Evolutionary conservation across 2,797 vertebrate species (phyloP), one percentile per base, ranked within the genome.

Genomic region (Knipowitschia caucasica): DNA sequence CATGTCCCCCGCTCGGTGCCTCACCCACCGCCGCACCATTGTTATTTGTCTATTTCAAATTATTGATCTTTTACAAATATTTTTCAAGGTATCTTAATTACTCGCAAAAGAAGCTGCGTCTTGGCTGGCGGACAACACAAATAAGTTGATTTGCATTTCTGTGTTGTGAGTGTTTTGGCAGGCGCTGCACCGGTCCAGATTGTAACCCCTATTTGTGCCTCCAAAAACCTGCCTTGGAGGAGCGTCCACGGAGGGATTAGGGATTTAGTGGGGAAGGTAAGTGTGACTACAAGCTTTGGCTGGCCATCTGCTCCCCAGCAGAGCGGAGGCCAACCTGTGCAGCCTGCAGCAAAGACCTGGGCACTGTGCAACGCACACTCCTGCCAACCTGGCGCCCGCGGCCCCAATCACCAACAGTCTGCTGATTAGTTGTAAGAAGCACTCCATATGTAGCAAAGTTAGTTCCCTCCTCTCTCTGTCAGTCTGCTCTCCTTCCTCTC

Each of bases 211-310:
- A 86, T 98, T 95, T 94, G 93, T 96, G 93, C 92, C 94, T 98
- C 93, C 94, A 86, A 96, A 94, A 98, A 95, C 92, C 95, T 94
- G 95, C 93, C 94, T 99, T 98, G 95, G 96, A 96, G 96, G 92
- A 93, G 93, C 93, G 92, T 94, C 94, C 94, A 93, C 93, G 87
- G 94, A 95, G 94, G 96, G 95, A 98, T 99, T 98, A 96, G 95
- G 95, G 96, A 95, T 98, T 98, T 99, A 98, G 94, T 92, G 94
- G 94, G 93, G 94, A 99, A 99, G 95, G 96, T 99, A 99, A 99
- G 96, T 99, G 96, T 98, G 95, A 98, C 95, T 98, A 96, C 93
- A 95, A 98, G 96, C 95, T 94, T 96, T 98, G 95, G 96, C 95
- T 96, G 79, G 85, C 96, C 96, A 99, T 99, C 96, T 99, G 96